Base-by-base conservation (phyloP, 2,888 invertebrate species). In the Eurois occulta region DNA sequence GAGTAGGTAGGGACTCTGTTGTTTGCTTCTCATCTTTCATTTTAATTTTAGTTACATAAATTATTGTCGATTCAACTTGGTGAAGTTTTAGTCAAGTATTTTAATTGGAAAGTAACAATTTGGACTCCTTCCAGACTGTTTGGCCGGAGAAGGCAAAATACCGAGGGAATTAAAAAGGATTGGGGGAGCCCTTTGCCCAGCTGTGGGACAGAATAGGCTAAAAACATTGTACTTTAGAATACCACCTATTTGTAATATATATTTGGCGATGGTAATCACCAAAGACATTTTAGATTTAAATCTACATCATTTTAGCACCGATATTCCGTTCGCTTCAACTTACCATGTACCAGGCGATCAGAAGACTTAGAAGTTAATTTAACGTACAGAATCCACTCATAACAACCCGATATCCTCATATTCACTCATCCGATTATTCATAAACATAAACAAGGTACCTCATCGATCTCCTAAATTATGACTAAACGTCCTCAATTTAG, bases 401-500 rank as follows among this genome's bases (percentile, higher is more conserved):
- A 65, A 62, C 43, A 55, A 75, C 32, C n/a, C 16, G 32, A 38
- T n/a, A 70, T 35, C 43, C 24, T 48, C 64, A 75, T 55, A 43
- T 67, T 41, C 69, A 70, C 43, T 66, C 77, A 74, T 84, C 28
- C 18, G 48, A 58, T 81, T 75, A 64, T 80, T 75, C 58, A 80
- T 60, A 67, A 72, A 77, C 72, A 73, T 77, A 84, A 78, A 78
- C 71, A 82, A 79, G 55, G 71, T 48, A 64, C 68, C 84, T 83
- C 87, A 84, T 74, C 82, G 86, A 90, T 91, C 87, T 89, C 78
- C 84, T 90, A 92, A 93, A 94, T 94, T 91, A 93, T 93, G 91
- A 90, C 91, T 94, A 93, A 95, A 93, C 92, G 93, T 92, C 89
- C 87, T 90, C 93, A 93, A 94, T 95, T 94, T 93, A 89, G 89